These are phyloP conservation scores for Drosophila mercatorum DNA, from an alignment of 2,888 invertebrate genomes.

Conservation along the genomic window DNA sequence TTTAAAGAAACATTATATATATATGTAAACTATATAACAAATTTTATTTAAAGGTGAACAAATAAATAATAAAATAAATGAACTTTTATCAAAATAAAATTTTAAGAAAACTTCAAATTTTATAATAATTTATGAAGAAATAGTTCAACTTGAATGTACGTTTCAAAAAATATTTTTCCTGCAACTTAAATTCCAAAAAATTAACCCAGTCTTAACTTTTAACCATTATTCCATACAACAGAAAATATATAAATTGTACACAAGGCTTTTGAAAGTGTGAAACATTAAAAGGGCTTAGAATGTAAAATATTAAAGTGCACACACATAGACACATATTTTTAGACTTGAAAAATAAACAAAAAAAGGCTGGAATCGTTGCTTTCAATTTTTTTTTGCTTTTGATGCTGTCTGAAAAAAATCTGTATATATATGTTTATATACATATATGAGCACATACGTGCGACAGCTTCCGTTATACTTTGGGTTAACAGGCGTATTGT, in stretches of 20 bases:
- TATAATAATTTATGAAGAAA: too few species aligned
- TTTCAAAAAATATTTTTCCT: background rate
- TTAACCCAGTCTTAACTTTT: background rate
- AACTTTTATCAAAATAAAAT: background rate
- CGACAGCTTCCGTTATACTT: slow-evolving; percentile 35
- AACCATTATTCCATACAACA: background rate
- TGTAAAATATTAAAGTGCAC: background rate
- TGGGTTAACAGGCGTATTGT: slow-evolving; percentile 44
- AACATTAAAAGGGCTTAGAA: background rate
- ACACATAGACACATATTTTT: background rate
- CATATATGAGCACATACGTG: slow-evolving; percentile 10
- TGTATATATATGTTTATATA: background rate
- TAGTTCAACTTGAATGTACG: too few species aligned
- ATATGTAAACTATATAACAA: background rate
- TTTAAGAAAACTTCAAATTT: background rate
- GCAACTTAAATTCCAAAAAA: background rate
- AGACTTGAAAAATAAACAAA: background rate
- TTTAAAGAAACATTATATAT: too few species aligned
- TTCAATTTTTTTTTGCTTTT: background rate
- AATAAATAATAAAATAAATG: background rate
- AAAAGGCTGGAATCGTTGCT: background rate
- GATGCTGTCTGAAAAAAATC: slow-evolving; percentile 6
- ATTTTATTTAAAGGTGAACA: background rate
- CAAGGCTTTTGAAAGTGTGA: background rate
- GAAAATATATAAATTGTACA: too few species aligned